Conservation (phyloP, 2,113 vertebrate genomes). For the Ammodytes marinus region DNA sequence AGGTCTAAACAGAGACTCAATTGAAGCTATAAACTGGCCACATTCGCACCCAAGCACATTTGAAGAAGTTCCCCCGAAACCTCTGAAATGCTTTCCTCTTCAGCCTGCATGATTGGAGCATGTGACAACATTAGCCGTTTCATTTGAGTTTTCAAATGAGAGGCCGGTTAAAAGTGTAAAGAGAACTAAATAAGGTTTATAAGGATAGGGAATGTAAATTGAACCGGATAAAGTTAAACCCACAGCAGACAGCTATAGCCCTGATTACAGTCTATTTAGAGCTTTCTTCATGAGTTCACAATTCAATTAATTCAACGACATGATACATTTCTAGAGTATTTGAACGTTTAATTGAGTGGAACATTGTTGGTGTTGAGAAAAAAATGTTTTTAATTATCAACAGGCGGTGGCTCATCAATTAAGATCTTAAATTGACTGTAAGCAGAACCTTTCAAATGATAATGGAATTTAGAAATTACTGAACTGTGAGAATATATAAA, state of each 20-base stretch:
- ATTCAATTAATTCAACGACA: not conserved
- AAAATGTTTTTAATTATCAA: too few species aligned
- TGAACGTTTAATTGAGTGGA: not conserved
- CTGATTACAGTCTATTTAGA: not conserved
- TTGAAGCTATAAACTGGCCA: constrained; percentile 5
- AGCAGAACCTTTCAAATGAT: too few species aligned
- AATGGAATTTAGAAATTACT: too few species aligned
- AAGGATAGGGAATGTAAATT: not conserved
- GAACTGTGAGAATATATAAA: too few species aligned
- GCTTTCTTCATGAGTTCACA: not conserved
- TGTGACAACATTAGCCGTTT: constrained; percentile 1
- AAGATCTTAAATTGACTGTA: too few species aligned
- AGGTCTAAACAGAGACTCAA: constrained; percentile 19
- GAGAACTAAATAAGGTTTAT: constrained; percentile 13
- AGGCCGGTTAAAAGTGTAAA: not conserved
- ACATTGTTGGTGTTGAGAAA: too few species aligned
- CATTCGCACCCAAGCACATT: constrained; percentile 9
- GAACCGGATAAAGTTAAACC: not conserved
- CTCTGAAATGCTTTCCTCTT: constrained; percentile 6
- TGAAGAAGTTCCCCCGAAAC: not conserved
- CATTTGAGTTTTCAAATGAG: constrained; percentile 1
- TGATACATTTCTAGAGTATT: not conserved
- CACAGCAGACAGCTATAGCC: not conserved
- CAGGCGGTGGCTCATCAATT: too few species aligned
- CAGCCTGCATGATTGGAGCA: not conserved